Evolutionary conservation across 2,797 vertebrate species (phyloP).

Genomic region (Melanogrammus aeglefinus): DNA sequence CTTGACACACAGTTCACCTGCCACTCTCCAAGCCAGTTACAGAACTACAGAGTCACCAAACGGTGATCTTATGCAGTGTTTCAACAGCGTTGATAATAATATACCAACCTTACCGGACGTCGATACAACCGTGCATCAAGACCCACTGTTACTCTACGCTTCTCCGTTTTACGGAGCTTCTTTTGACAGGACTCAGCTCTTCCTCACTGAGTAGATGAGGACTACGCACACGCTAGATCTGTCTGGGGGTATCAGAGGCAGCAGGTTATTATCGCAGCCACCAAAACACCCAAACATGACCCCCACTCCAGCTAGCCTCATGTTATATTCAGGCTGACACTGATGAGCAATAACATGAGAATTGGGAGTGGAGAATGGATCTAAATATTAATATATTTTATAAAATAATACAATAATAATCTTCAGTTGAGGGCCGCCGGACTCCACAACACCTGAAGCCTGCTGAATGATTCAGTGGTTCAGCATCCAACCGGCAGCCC

Average conservation of each 20-base stretch:
- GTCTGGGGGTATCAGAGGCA: too few relatives aligned
- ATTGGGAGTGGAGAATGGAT: background rate
- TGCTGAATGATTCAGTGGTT: conserved; percentile 16
- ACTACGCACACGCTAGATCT: too few relatives aligned
- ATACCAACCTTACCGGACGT: background rate
- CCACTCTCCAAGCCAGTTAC: background rate
- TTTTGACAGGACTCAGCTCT: background rate
- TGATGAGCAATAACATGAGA: background rate
- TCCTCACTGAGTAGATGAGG: background rate
- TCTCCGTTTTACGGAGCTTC: too few relatives aligned
- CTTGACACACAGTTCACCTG: too few relatives aligned
- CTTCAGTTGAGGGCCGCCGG: background rate
- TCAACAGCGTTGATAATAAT: background rate
- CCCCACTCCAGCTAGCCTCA: background rate
- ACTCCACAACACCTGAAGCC: background rate
- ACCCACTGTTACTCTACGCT: too few relatives aligned
- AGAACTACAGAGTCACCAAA: background rate
- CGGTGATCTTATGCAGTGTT: background rate
- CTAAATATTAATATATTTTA: background rate
- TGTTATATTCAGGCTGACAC: background rate
- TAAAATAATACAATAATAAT: background rate
- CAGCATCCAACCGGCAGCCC: background rate
- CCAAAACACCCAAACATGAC: background rate
- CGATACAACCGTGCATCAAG: background rate
- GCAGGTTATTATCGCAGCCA: background rate